Conservation (phyloP, 2,797 vertebrate species). For the Squalus acanthias region DNA sequence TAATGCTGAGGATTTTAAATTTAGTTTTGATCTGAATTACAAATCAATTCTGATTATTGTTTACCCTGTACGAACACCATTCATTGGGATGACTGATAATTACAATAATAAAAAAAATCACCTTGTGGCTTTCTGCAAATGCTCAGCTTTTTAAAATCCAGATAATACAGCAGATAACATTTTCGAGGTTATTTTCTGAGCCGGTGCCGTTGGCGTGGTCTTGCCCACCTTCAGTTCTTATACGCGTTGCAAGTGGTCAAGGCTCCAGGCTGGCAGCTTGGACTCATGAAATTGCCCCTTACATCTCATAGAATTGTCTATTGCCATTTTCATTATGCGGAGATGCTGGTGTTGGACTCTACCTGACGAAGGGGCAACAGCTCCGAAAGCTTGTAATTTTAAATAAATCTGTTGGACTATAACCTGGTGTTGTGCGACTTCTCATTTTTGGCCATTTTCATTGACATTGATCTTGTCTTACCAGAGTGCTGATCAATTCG, state of each 20-base stretch:
- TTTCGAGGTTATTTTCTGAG: background rate
- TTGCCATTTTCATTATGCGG: background rate
- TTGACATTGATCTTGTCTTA: background rate
- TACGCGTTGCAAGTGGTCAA: background rate
- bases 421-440: too few relatives aligned
- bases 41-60: background rate
- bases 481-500: background rate
- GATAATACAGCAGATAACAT: background rate
- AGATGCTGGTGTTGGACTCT: too few relatives aligned
- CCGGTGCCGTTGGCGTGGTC: background rate
- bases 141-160: background rate
- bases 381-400: too few relatives aligned
- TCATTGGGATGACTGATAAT: background rate
- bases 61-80: background rate
- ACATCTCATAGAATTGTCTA: background rate
- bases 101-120: background rate
- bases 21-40: background rate
- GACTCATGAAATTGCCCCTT: background rate
- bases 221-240: background rate
- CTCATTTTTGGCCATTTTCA: too few relatives aligned
- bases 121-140: background rate
- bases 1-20: background rate
- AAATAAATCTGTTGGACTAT: too few relatives aligned
- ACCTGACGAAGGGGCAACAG: too few relatives aligned
- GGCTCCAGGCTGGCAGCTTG: background rate